Evolutionary conservation across 2,113 vertebrate genomes (phyloP).

Genomic region (Amblyornis subalaris): DNA sequence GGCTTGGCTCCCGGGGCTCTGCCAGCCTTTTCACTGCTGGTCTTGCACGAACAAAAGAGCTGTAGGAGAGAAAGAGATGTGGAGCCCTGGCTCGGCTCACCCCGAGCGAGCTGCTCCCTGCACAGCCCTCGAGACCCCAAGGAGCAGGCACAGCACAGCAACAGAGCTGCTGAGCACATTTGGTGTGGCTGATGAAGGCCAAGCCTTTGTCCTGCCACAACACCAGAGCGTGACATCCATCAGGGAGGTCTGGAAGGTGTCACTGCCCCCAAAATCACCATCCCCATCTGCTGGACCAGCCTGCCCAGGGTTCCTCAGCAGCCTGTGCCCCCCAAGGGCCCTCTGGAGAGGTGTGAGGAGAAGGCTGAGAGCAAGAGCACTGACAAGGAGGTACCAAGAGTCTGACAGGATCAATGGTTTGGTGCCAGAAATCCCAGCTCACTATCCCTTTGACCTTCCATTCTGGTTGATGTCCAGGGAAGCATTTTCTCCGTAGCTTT

Average conservation of each 20-base stretch:
- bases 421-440: neutral
- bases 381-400: neutral
- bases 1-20: neutral
- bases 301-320: neutral
- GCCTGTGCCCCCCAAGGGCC: rapidly evolving
- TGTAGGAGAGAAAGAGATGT: neutral
- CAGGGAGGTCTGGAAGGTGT: neutral
- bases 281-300: neutral
- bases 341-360: rapidly evolving
- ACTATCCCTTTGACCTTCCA: neutral
- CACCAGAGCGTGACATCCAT: too few relatives aligned
- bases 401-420: neutral
- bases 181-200: neutral
- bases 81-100: neutral
- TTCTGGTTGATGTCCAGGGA: neutral
- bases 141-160: rapidly evolving
- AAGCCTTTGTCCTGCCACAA: neutral
- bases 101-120: too few relatives aligned
- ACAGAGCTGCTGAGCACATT: neutral
- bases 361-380: neutral
- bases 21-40: neutral
- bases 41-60: neutral
- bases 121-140: neutral
- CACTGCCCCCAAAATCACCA: neutral
- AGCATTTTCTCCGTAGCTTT: neutral